A percentile compares a stretch with the other conserved stretches of the same genome.
phyloP scores from a whole-genome alignment of 2,888 invertebrate species.

The Urechis unicinctus region DNA sequence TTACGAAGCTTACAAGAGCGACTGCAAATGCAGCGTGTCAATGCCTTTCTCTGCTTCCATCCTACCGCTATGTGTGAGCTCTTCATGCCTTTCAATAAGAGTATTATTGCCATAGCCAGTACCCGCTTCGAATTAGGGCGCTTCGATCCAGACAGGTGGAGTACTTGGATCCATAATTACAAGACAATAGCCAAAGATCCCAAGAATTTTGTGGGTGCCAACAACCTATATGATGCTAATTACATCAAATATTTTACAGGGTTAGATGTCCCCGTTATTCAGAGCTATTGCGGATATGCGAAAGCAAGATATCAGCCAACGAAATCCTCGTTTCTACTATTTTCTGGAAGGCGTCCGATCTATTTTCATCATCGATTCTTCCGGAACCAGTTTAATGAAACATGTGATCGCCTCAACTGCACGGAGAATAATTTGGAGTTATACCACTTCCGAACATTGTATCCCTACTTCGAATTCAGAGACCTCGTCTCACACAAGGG shows the following conservation, averaged over 20 bases:
- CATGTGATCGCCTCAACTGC: not conserved
- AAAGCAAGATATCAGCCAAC: not conserved
- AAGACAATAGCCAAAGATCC: not conserved
- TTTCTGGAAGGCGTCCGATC: conserved; percentile 8
- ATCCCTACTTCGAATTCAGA: not conserved
- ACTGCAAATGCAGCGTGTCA: conserved; percentile 2
- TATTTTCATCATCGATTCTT: not conserved
- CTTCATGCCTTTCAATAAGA: conserved; percentile 8
- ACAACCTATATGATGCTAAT: not conserved
- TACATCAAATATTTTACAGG: not conserved
- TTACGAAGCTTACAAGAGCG: conserved; percentile 9
- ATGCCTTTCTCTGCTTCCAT: conserved; percentile 9
- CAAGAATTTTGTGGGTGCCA: not conserved
- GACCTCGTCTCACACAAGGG: not conserved
- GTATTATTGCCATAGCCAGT: conserved; percentile 6
- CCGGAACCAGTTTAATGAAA: not conserved
- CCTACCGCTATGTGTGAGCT: conserved; percentile 10
- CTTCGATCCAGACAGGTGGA: not conserved
- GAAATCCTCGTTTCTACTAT: conserved; percentile 1
- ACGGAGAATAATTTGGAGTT: not conserved
- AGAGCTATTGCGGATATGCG: not conserved
- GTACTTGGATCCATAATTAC: not conserved
- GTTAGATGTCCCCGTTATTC: conserved; percentile 1
- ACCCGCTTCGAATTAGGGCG: not conserved
- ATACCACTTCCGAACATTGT: not conserved